Base-by-base conservation (phyloP, 2,888 invertebrate genomes). In the Falcaria lacertinaria region DNA sequence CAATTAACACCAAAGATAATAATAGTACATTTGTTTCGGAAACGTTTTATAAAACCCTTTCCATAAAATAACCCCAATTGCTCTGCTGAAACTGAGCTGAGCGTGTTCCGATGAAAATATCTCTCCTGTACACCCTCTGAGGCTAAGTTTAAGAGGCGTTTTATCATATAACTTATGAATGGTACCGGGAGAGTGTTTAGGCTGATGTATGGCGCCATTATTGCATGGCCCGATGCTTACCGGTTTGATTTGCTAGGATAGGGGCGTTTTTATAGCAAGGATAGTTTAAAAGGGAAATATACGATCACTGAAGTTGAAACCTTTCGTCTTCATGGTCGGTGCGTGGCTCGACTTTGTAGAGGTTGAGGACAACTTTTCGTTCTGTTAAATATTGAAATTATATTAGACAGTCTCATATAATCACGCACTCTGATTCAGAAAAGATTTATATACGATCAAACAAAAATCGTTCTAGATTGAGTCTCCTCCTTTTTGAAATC, bases 131-230 rank as follows among this genome's bases (percentile, higher is more conserved):
- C 22, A 22, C 28, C 28, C 28, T 28, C 28, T 28, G 28, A 22
- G 37, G 37, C 22, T 13, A 37, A 37, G 37, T 37, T 37, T 22
- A 22, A 25, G 37, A 15, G 25, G 37, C 28, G 37, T 25, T 37
- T 37, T 37, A 37, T 37, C 37, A 37, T 37, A 37, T 37, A 37
- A 37, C 60, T 71, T 64, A 68, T 59, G 68, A 69, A 74, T 65
- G 60, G 69, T 54, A 64, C 74, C 72, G 47, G 48, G 45, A 67
- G 71, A 73, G 60, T 68, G 55, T 60, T 74, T 61, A 61, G 48
- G 42, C 49, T 70, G 68, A 72, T 72, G 59, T 64, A 72, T 69
- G 61, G 60, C 39, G 43, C 44, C 48, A 69, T 67, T 64, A 63
- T 52, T 44, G 54, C 48, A 60, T 45, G 66, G 57, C 45, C 54